phyloP scores from a whole-genome alignment of 1,140 invertebrate species.

The Hermatobates lingyangjiaoensis region DNA sequence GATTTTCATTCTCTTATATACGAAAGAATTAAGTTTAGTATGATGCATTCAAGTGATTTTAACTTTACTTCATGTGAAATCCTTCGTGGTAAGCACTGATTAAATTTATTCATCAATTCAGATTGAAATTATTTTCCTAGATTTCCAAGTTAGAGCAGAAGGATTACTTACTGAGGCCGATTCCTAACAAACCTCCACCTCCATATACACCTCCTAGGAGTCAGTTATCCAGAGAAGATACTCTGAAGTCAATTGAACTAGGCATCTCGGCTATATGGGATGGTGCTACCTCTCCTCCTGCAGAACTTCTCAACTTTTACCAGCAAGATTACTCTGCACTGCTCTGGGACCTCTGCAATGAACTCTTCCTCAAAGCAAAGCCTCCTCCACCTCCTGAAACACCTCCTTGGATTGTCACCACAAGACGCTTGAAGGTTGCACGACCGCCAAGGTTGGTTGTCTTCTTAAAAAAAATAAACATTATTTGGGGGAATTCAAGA shows the following conservation, averaged over 20 bases:
- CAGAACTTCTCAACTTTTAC: not conserved
- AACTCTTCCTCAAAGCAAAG: not conserved
- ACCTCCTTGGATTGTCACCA: not conserved
- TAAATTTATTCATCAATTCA: too few species aligned
- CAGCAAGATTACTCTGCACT: not conserved
- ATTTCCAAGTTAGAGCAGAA: too few species aligned
- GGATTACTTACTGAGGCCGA: too few species aligned
- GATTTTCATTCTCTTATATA: too few species aligned
- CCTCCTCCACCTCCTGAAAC: not conserved
- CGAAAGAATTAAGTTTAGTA: too few species aligned
- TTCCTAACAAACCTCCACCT: conserved; percentile 47
- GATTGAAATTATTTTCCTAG: too few species aligned
- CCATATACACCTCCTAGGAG: conserved; percentile 37
- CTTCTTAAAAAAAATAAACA: too few species aligned
- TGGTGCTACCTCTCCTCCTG: not conserved
- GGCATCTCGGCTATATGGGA: not conserved
- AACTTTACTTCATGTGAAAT: too few species aligned
- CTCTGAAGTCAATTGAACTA: not conserved
- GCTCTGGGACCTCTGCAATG: not conserved
- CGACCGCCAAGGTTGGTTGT: not conserved
- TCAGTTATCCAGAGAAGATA: not conserved
- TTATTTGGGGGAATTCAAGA: too few species aligned
- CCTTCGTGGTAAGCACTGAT: too few species aligned
- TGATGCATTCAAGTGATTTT: too few species aligned
- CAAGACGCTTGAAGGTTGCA: not conserved